Evolutionary conservation across 2,113 vertebrate genomes (phyloP).

Genomic region (Gopherus flavomarginatus): DNA sequence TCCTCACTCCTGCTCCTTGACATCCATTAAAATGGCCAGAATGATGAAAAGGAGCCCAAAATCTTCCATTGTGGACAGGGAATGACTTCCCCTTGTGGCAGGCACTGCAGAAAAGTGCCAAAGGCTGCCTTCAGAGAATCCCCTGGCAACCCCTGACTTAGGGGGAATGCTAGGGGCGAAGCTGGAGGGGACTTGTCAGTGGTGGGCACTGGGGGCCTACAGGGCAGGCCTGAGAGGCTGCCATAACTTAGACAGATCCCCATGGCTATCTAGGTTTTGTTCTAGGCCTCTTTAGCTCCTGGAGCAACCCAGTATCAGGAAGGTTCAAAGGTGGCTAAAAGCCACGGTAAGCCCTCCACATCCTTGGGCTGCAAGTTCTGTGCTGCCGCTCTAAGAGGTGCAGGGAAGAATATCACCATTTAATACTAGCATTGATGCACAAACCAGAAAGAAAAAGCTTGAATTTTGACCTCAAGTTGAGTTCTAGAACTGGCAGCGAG

Average conservation of each 20-base stretch:
- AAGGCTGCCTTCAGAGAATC: background rate
- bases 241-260: background rate
- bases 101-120: background rate
- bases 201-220: background rate
- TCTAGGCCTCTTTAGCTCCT: background rate
- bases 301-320: background rate
- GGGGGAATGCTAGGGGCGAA: background rate
- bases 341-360: background rate
- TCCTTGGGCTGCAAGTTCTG: background rate
- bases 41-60: no score
- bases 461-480: background rate
- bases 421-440: background rate
- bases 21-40: background rate
- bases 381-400: background rate
- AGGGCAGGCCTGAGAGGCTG: background rate
- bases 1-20: background rate
- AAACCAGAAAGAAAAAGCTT: background rate
- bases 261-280: slow-evolving; percentile 7
- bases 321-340: background rate
- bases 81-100: background rate
- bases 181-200: background rate
- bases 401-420: background rate
- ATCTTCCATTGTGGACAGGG: no score
- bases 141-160: background rate
- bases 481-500: background rate